Evolutionary conservation across 2,888 invertebrate species (phyloP).

Genomic region (Nemotelus pantherinus): DNA sequence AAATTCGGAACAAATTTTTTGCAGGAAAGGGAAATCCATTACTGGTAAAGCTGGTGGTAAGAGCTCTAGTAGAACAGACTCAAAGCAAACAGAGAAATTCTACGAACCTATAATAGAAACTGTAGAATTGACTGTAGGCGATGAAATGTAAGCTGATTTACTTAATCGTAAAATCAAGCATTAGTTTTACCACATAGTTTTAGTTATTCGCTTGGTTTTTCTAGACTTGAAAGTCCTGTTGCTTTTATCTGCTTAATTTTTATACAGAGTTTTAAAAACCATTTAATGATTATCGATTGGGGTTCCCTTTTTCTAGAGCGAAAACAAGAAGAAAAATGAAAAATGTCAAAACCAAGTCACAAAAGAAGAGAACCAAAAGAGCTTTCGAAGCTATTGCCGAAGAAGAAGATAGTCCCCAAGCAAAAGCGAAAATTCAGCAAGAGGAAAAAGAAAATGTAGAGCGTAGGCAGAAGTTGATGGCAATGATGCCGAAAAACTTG

Average conservation of each 20-base stretch:
- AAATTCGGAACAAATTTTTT: too few species aligned
- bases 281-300: background rate
- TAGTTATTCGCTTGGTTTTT: background rate
- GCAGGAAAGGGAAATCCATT: too few species aligned
- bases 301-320: background rate
- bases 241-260: background rate
- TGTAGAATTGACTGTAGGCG: background rate
- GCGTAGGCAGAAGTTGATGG: background rate
- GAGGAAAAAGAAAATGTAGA: background rate
- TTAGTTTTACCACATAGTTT: background rate
- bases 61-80: too few species aligned
- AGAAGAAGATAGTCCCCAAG: constrained; percentile 4
- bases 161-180: background rate
- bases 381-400: background rate
- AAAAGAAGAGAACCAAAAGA: constrained; percentile 19
- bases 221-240: background rate
- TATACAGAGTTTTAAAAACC: background rate
- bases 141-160: background rate
- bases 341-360: constrained; percentile 3
- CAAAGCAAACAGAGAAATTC: background rate
- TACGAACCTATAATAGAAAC: constrained; percentile 9
- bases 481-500: constrained; percentile 4
- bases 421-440: background rate
- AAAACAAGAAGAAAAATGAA: constrained; percentile 27
- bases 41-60: too few species aligned